Percentiles rank a stretch among this genome's conserved stretches.
These are phyloP conservation scores for Nomada ruficornis DNA, from an alignment of 2,888 invertebrate species.

Conservation along the genomic window DNA sequence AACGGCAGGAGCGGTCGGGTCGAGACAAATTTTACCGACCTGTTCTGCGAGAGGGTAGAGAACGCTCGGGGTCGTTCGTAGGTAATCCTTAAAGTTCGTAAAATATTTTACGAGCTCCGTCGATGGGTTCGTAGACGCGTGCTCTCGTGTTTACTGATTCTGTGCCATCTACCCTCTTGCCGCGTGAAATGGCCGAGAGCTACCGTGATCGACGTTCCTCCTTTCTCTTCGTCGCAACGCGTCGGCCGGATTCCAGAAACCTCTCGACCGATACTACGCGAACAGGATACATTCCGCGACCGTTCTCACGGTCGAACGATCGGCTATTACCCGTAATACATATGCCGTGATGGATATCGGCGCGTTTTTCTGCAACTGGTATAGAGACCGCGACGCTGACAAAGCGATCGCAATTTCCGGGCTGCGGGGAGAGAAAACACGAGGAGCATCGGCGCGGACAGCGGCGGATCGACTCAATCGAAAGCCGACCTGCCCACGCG, in stretches of 20 bases:
- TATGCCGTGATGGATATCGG: no score
- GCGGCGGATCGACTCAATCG: no score
- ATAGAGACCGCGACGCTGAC: no score
- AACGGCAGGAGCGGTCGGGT: not conserved
- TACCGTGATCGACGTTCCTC: no score
- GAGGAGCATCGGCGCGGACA: no score
- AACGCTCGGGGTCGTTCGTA: not conserved
- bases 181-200: no score
- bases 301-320: not conserved
- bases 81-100: slow-evolving; percentile 32
- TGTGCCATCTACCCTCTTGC: not conserved
- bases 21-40: not conserved
- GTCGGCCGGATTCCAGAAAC: no score
- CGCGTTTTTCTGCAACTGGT: no score
- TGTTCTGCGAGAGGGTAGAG: not conserved
- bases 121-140: not conserved
- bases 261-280: not conserved
- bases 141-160: not conserved
- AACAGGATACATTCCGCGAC: slow-evolving; percentile 36
- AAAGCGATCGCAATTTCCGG: no score
- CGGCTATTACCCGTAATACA: no score
- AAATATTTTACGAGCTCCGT: slow-evolving; percentile 47
- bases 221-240: no score
- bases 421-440: no score
- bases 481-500: not conserved